phyloP scores from a whole-genome alignment of 1,140 invertebrate species.

The Radopholus similis region DNA sequence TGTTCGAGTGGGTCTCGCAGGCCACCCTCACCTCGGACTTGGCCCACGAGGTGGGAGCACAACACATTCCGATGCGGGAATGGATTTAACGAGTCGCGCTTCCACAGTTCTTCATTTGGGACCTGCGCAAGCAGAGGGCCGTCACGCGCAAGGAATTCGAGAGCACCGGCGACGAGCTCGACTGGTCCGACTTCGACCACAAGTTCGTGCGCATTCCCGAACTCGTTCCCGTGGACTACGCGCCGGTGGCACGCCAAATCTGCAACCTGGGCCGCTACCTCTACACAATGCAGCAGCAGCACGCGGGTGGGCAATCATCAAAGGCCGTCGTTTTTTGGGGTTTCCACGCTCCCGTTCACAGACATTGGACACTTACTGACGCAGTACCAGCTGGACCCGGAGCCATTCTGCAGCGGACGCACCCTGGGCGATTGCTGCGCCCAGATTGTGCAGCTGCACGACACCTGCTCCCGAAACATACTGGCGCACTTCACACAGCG shows the following conservation, averaged over 20 bases:
- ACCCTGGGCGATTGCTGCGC: conserved; percentile 15
- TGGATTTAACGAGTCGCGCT: not conserved
- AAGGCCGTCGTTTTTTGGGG: not conserved
- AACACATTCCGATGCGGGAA: not conserved
- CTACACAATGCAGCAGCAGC: conserved; percentile 25
- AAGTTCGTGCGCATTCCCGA: conserved; percentile 28
- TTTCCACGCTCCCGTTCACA: too few species aligned
- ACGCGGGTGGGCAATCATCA: conserved; percentile 15
- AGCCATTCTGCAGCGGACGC: conserved; percentile 5
- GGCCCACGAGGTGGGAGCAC: conserved; percentile 24
- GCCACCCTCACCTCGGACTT: conserved; percentile 21
- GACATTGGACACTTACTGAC: conserved; percentile 10
- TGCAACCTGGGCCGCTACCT: conserved; percentile 26
- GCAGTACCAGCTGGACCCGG: conserved; percentile 13
- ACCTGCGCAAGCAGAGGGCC: conserved; percentile 14
- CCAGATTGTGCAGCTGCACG: conserved; percentile 7
- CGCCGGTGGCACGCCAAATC: conserved; percentile 14
- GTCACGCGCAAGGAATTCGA: conserved; percentile 16
- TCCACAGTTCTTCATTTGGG: conserved; percentile 35
- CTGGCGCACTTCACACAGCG: conserved; percentile 16
- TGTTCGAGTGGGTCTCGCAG: conserved; percentile 35
- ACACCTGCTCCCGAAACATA: conserved; percentile 20
- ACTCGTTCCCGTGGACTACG: conserved; percentile 11
- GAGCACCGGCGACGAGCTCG: not conserved
- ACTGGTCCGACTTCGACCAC: conserved; percentile 24